Base-by-base conservation (phyloP, 2,113 vertebrate genomes). In the Noturus placidus region DNA sequence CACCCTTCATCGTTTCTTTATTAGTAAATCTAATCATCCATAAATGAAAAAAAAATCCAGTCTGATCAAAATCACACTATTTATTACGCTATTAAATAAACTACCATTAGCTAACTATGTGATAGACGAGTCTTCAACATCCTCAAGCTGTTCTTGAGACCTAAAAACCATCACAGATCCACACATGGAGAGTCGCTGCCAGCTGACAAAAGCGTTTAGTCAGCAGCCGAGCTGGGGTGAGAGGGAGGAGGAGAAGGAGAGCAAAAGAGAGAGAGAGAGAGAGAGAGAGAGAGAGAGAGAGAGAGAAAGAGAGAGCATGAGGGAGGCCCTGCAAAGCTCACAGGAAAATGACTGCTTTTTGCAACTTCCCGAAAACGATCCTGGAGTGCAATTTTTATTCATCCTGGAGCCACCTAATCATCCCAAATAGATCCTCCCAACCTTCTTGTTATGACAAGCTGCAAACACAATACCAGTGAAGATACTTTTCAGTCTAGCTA, bases 161-260 rank as follows among this genome's bases (percentile, higher is more conserved):
- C 92, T 92, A 94, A 93, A 91, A 94, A 93, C 94, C 93, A 94
- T 94, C 94, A 79, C 94, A 84, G 95, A 94, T 94, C 94, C 94
- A 93, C 94, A 94, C 93, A 92, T 94, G 86, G 89, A 35, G 87
- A 92, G 90, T 90, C 93, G 91, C 94, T 94, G 93, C 95, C 95
- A 95, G 95, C 96, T 96, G 96, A 96, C 94, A 94, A 92, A 96
- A 96, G 91, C 95, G 96, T 96, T 94, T 93, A 95, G 96, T 97
- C 96, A 96, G 96, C 95, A 95, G 90, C 91, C 91, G 87, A 87
- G 91, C 87, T 27, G 42, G 17, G n/a, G 74, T 1, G 42, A 54
- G 87, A 80, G 88, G 85, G 90, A 79, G 87, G 85, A 77, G 77
- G 90, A 79, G 87, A 82, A 72, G 72, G 88, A 59, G 77, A 38